Evolutionary conservation across 1,140 invertebrate genomes (phyloP).

Genomic region (Caligus rogercresseyi): DNA sequence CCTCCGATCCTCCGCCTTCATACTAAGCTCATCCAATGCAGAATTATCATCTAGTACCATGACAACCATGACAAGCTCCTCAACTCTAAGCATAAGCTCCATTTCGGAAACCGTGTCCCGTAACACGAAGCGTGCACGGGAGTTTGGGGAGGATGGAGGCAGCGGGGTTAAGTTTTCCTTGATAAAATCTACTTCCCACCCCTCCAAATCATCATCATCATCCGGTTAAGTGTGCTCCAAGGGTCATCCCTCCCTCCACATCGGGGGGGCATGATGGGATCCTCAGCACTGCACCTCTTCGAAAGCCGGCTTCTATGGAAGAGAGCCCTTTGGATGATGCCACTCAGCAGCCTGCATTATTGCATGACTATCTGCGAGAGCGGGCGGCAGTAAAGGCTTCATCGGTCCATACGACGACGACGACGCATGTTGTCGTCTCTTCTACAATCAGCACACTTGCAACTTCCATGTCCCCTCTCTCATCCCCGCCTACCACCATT

Average conservation of each 20-base stretch:
- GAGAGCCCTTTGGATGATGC: neutral
- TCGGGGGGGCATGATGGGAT: slow-evolving; percentile 37
- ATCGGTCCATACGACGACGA: no score
- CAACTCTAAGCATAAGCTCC: neutral
- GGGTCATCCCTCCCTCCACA: slow-evolving; percentile 25
- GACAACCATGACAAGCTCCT: neutral
- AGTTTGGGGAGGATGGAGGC: slow-evolving; percentile 29
- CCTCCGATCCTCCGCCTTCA: neutral
- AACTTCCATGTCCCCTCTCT: no score
- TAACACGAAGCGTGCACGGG: slow-evolving; percentile 37
- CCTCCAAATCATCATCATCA: neutral
- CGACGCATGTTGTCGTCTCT: no score
- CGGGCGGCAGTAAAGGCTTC: no score
- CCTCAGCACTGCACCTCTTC: no score
- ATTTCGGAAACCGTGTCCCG: slow-evolving; percentile 3
- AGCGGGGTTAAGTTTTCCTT: slow-evolving; percentile 18
- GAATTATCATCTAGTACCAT: no score
- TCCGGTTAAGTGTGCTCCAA: neutral
- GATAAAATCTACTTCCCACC: neutral
- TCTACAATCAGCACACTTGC: no score
- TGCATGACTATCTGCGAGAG: no score
- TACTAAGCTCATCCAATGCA: neutral
- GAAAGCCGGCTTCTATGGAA: neutral
- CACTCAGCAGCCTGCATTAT: no score
- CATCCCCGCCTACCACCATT: neutral